Percentiles rank a stretch among this genome's conserved stretches.
Conservation (phyloP, 2,888 invertebrate species). For the Spatulosminthurus flaviceps region DNA sequence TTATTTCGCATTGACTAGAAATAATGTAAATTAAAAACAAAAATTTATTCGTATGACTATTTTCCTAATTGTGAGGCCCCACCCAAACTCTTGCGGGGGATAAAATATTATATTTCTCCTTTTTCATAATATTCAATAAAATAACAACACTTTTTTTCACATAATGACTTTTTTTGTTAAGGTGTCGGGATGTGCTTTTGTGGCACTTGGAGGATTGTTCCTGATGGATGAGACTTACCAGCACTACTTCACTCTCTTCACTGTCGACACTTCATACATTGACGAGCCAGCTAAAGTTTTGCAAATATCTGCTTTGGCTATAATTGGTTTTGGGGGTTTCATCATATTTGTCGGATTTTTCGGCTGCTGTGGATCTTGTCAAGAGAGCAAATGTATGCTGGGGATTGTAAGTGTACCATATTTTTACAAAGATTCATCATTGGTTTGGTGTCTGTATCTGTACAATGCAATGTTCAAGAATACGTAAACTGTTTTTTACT, state of each 20-base stretch:
- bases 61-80: too few relatives aligned
- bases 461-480: too few relatives aligned
- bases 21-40: too few relatives aligned
- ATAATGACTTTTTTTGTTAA: slow-evolving; percentile 58
- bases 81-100: too few relatives aligned
- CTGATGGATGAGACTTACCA: slow-evolving; percentile 69
- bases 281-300: slow-evolving; percentile 67
- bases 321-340: slow-evolving; percentile 69
- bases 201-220: slow-evolving; percentile 70
- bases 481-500: too few relatives aligned
- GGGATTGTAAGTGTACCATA: slow-evolving; percentile 68
- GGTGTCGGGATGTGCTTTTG: slow-evolving; percentile 70
- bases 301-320: slow-evolving; percentile 68
- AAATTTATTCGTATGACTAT: too few relatives aligned
- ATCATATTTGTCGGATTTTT: slow-evolving; percentile 71
- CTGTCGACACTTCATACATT: slow-evolving; percentile 65
- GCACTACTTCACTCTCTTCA: slow-evolving; percentile 69
- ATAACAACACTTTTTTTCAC: too few relatives aligned
- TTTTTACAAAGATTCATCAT: too few relatives aligned
- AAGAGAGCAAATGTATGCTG: slow-evolving; percentile 69
- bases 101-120: too few relatives aligned
- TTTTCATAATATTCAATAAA: too few relatives aligned
- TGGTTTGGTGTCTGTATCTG: too few relatives aligned
- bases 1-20: too few relatives aligned
- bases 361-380: slow-evolving; percentile 71